phyloP scores from a whole-genome alignment of 2,113 vertebrate species.

The Motacilla alba region DNA sequence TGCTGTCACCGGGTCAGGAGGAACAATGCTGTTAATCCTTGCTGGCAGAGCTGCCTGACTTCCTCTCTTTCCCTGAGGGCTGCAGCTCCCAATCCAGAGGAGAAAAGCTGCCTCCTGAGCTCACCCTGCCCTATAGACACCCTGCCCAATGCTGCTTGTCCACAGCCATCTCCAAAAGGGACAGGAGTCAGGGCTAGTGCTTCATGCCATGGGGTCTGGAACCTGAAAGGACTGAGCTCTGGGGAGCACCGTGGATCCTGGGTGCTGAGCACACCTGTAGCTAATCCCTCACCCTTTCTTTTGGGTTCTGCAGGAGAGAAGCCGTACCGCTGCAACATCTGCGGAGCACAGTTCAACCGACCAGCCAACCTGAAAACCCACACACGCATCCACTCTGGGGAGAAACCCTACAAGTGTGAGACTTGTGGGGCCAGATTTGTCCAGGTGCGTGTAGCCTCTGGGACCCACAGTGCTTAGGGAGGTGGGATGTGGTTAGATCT shows the following conservation, averaged over 20 bases:
- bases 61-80: not conserved
- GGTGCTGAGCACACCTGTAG: not conserved
- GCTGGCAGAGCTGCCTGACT: not conserved
- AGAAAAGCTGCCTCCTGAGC: not conserved
- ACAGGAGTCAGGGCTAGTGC: not conserved
- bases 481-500: not conserved
- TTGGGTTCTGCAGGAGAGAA: slow-evolving; percentile 82
- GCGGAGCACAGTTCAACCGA: slow-evolving; percentile 95
- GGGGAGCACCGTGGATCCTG: rapidly evolving
- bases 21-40: not conserved
- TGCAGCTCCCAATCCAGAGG: not conserved
- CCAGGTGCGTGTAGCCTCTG: slow-evolving; percentile 61
- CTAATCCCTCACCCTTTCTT: not conserved
- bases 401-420: slow-evolving; percentile 98
- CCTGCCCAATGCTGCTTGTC: not conserved
- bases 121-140: not conserved
- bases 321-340: slow-evolving; percentile 94
- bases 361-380: slow-evolving; percentile 98
- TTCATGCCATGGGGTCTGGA: not conserved
- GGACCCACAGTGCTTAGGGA: not conserved
- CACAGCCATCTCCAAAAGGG: not conserved
- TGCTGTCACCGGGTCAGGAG: not conserved
- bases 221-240: not conserved
- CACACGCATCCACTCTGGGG: slow-evolving; percentile 95
- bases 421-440: slow-evolving; percentile 85